phyloP scores from a whole-genome alignment of 64 coral and sea anemone genomes.

The Actinia equina region DNA sequence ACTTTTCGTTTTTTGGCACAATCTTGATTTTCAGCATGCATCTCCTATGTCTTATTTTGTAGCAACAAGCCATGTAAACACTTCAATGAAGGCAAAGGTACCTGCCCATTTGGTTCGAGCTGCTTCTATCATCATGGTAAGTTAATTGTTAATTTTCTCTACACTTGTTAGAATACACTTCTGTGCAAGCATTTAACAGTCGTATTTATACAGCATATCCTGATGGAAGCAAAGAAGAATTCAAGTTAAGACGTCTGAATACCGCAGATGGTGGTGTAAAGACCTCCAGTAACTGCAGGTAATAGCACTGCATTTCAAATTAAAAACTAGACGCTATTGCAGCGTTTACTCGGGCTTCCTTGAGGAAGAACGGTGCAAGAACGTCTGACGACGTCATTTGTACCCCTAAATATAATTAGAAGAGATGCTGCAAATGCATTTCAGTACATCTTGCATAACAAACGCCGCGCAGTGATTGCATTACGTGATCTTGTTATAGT shows the following conservation, averaged over 20 bases:
- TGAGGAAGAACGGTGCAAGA: too few relatives aligned
- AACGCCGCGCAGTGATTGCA: too few relatives aligned
- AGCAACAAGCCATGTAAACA: constrained; percentile 85
- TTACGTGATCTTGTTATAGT: too few relatives aligned
- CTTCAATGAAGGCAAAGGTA: constrained; percentile 73
- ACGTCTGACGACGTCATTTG: too few relatives aligned
- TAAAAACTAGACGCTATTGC: too few relatives aligned
- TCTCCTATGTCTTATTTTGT: neutral
- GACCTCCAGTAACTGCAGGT: constrained; percentile 52
- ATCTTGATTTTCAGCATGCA: too few relatives aligned
- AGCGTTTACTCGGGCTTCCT: too few relatives aligned
- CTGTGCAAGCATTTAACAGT: neutral
- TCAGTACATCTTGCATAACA: too few relatives aligned
- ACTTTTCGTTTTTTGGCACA: too few relatives aligned
- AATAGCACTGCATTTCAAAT: neutral
- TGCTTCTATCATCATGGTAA: constrained; percentile 94
- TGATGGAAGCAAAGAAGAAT: constrained; percentile 67
- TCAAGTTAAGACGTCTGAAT: constrained; percentile 62
- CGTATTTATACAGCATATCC: constrained; percentile 54
- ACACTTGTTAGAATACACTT: neutral
- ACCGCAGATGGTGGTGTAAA: constrained; percentile 64
- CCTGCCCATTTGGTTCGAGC: constrained; percentile 82
- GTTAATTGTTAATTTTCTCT: neutral
- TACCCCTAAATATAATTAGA: too few relatives aligned
- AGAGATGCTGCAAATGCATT: too few relatives aligned